Evolutionary conservation across 2,888 invertebrate genomes (phyloP).

Genomic region (Anaspis maculata): DNA sequence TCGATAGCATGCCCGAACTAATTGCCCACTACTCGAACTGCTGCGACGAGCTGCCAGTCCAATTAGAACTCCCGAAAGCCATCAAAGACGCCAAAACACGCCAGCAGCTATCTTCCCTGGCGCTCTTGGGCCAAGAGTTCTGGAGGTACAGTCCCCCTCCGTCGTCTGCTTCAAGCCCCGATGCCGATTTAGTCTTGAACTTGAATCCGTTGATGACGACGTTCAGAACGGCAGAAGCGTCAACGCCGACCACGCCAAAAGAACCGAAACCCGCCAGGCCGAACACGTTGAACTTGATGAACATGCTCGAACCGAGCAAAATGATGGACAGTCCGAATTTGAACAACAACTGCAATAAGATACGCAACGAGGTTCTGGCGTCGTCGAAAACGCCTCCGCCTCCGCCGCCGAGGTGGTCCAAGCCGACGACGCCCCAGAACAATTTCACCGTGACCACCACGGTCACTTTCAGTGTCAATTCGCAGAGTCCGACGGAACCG

Average conservation of each 20-base stretch:
- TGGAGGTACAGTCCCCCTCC: conserved; percentile 51
- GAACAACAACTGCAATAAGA: no score
- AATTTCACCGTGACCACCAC: conserved; percentile 81
- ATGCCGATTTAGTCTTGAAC: conserved; percentile 63
- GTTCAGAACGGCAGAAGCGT: conserved; percentile 56
- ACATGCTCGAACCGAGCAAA: conserved; percentile 38
- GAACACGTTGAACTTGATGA: conserved; percentile 69
- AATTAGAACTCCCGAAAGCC: conserved; percentile 75
- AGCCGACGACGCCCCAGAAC: conserved; percentile 57
- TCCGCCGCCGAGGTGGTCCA: conserved; percentile 79
- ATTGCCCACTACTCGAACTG: conserved; percentile 91
- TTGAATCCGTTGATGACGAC: conserved; percentile 69
- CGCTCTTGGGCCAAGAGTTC: conserved; percentile 82
- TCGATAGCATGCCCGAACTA: conserved; percentile 85
- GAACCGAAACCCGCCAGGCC: conserved; percentile 61
- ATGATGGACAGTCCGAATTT: no score
- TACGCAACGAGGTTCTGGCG: conserved; percentile 15
- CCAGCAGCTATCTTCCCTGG: conserved; percentile 83
- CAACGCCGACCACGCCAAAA: conserved; percentile 43
- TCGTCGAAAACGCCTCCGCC: conserved; percentile 61
- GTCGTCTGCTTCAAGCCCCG: conserved; percentile 44
- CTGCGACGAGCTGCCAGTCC: conserved; percentile 90
- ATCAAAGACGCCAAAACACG: conserved; percentile 82
- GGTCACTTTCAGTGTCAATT: conserved; percentile 73
- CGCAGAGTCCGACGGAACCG: conserved; percentile 37